A percentile compares a stretch with the other conserved stretches of the same genome.
Conservation (phyloP, 2,797 vertebrate species). For the Mallotus villosus region DNA sequence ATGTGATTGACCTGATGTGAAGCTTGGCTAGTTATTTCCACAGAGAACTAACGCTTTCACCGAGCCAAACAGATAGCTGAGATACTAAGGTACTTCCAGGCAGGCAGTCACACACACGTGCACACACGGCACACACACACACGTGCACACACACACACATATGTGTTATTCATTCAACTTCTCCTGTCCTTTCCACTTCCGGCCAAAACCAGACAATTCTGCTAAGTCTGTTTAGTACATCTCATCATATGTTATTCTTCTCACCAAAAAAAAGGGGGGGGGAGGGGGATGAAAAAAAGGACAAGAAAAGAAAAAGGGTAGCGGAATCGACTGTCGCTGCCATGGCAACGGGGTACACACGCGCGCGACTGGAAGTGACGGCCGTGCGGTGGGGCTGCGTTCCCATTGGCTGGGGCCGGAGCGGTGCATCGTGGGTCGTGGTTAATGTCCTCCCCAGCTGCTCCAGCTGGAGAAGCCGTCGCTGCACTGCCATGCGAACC, state of each 20-base stretch:
- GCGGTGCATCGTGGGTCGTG: conserved; percentile 45
- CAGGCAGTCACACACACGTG: conserved; percentile 23
- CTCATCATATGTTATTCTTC: conserved; percentile 18
- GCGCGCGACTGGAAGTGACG: conserved; percentile 49
- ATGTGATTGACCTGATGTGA: not conserved
- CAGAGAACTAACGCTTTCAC: not conserved
- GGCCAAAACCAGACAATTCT: conserved; percentile 2
- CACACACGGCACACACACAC: not conserved
- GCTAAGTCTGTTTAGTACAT: conserved; percentile 21
- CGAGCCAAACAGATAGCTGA: not conserved
- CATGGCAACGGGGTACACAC: conserved; percentile 48
- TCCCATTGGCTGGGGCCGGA: conserved; percentile 48
- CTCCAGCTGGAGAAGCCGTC: conserved; percentile 51
- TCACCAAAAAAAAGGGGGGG: conserved; percentile 3
- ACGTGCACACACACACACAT: conserved; percentile 17
- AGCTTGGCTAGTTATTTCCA: not conserved
- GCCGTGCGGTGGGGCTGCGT: conserved; percentile 35
- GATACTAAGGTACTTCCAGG: not conserved
- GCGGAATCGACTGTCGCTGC: conserved; percentile 18
- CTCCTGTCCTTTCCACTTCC: conserved; percentile 27
- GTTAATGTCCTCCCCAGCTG: conserved; percentile 54
- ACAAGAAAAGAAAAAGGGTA: not conserved
- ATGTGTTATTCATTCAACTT: conserved; percentile 48
- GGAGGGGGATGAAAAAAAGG: not conserved
- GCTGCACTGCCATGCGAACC: conserved; percentile 37